phyloP scores from a whole-genome alignment of 2,113 vertebrate species.

The Manacus vitellinus region DNA sequence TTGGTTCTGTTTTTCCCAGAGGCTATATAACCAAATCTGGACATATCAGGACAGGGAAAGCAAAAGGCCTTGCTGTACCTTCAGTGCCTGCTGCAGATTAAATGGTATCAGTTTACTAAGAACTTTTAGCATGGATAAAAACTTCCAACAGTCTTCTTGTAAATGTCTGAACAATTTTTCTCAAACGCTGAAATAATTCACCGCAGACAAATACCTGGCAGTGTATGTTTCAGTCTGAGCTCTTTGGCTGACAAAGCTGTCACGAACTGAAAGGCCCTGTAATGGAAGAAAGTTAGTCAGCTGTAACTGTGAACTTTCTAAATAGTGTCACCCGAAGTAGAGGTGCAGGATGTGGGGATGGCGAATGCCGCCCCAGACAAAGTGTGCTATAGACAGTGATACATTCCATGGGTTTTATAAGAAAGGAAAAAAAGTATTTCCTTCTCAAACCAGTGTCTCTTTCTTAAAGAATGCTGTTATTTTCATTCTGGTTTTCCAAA shows the following conservation, averaged over 20 bases:
- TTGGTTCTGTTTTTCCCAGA: not conserved
- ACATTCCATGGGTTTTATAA: not conserved
- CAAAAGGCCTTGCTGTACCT: not conserved
- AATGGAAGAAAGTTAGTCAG: conserved; percentile 32
- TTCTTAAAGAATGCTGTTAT: not conserved
- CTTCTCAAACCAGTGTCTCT: not conserved
- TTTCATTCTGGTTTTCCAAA: not conserved
- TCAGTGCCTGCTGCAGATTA: not conserved
- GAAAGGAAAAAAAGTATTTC: not conserved
- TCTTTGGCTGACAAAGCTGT: conserved; percentile 33
- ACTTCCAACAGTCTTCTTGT: not conserved
- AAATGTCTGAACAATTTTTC: conserved; percentile 39
- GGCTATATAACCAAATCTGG: not conserved
- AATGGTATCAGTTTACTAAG: not conserved
- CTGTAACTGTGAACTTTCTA: not conserved
- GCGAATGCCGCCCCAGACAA: not conserved
- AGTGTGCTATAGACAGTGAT: not conserved
- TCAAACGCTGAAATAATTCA: not conserved
- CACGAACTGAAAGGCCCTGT: not conserved
- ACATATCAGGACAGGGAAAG: not conserved
- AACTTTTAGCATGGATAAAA: not conserved
- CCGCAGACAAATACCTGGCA: conserved; percentile 33
- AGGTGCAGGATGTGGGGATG: not conserved
- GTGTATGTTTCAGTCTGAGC: not conserved
- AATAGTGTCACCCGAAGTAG: not conserved